Percentiles rank a stretch among this genome's conserved stretches.
phyloP scores from a whole-genome alignment of 2,113 vertebrate species.

The Python bivittatus region DNA sequence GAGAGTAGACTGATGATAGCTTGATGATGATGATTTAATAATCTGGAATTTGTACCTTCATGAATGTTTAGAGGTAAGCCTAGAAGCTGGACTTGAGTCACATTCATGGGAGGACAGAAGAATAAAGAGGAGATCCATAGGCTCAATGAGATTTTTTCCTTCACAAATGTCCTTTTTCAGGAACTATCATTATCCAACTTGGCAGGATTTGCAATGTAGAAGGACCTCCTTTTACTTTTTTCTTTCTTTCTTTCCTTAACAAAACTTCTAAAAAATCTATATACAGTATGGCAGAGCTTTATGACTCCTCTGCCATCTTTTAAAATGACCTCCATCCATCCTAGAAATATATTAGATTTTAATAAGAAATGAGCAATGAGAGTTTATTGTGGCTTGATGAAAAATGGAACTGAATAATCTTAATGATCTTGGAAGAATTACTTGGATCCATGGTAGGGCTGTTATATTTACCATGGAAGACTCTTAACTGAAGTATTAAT shows the following conservation, averaged over 20 bases:
- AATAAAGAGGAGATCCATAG: not conserved
- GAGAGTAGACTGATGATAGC: not conserved
- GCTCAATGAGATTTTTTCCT: not conserved
- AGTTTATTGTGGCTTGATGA: not conserved
- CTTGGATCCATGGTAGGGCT: not conserved
- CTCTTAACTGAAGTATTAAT: not conserved
- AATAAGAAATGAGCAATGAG: conserved; percentile 28
- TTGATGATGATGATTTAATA: not conserved
- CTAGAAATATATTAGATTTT: conserved; percentile 1
- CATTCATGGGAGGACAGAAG: not conserved
- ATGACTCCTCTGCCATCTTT: not conserved
- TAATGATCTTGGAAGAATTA: not conserved
- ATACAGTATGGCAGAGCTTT: conserved; percentile 6
- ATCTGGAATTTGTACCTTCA: not conserved
- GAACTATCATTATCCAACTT: conserved; percentile 27
- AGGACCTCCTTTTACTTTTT: conserved; percentile 22
- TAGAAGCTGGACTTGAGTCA: not conserved
- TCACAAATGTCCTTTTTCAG: not conserved
- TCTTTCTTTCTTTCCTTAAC: not conserved
- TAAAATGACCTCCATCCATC: not conserved
- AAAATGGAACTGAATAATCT: not conserved
- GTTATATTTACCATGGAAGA: not conserved
- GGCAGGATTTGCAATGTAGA: not conserved
- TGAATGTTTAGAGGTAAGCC: not conserved
- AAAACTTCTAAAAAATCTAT: not conserved